These are phyloP conservation scores for Anoplopoma fimbria DNA, from an alignment of 2,113 vertebrate genomes.

Conservation along the genomic window DNA sequence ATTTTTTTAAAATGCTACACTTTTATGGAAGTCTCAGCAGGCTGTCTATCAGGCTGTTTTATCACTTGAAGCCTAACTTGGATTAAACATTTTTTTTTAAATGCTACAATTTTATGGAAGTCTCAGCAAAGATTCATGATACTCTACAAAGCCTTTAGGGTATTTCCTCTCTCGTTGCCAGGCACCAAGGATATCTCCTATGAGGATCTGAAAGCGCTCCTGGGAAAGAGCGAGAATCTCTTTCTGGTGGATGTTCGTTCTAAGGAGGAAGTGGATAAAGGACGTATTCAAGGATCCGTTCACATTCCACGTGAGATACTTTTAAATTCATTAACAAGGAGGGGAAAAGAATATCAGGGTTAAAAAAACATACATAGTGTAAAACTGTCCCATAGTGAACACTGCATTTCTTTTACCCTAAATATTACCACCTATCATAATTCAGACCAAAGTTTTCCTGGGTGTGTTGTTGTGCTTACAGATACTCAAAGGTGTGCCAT, in stretches of 20 bases:
- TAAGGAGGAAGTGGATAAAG: conserved; percentile 80
- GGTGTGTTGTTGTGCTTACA: no score
- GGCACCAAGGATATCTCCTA: conserved; percentile 72
- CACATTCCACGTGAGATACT: conserved; percentile 81
- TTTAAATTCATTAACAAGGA: background rate
- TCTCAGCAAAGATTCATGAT: background rate
- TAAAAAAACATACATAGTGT: background rate
- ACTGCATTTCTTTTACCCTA: background rate
- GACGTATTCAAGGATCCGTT: conserved; percentile 78
- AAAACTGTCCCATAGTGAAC: background rate
- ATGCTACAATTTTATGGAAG: background rate
- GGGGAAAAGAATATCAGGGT: no score
- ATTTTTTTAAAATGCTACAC: no score
- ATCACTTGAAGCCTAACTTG: background rate
- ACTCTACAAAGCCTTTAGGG: background rate
- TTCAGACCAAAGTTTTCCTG: background rate
- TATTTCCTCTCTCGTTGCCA: conserved; percentile 4
- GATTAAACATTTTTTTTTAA: background rate
- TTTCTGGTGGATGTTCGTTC: conserved; percentile 83
- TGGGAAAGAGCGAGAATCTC: conserved; percentile 67
- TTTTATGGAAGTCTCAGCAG: no score
- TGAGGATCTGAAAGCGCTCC: conserved; percentile 77
- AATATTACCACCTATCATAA: background rate
- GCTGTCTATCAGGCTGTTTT: background rate
- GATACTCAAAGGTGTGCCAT: no score